Base-by-base conservation (phyloP, 2,113 vertebrate genomes). In the Orthonyx spaldingii region DNA sequence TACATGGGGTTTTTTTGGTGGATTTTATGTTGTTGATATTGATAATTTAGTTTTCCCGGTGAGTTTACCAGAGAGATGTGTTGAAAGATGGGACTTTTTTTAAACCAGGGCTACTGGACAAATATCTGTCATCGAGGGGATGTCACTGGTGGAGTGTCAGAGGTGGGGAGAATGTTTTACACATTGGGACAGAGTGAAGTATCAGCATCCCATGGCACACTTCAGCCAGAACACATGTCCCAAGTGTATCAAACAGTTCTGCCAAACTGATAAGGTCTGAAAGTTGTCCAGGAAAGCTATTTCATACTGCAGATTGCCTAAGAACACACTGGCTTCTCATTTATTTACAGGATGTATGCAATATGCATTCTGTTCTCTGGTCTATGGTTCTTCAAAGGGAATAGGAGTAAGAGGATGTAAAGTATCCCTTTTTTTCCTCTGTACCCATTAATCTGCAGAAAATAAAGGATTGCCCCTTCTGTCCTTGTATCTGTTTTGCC, bases 191-290 rank as follows among this genome's bases (percentile, higher is more conserved):
- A 94, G 80, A 91, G 53, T 89, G 71, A 56, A 80, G 16, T 83
- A 76, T 94, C 90, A 88, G 82, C 4, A 0, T 91, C 79, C 71
- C 76, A 27, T 15, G 16, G 56, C 83, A 92, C 92, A 55, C 60
- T 94, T 90, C 79, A 88, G 66, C 37, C 2, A 1, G 71, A 96
- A 68, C 95, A 91, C 78, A 7, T 78, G 85, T 92, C 85, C 76
- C 64, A 64, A 70, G 50, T 71, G 52, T 81, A 84, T 80, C 24
- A 86, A 61, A 63, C 2, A 3, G 72, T 83, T 83, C 82, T 96
- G 87, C 69, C 82, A 95, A 93, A 84, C 76, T 81, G 95, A 96
- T 96, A 96, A 92, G 78, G 46, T n/a, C 52, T 95, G 79, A 80
- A 72, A 70, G 17, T 71, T 88, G 59, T 75, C 85, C 76, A 81